Base-by-base conservation (phyloP, 2,888 invertebrate species). In the Tinea trinotella region DNA sequence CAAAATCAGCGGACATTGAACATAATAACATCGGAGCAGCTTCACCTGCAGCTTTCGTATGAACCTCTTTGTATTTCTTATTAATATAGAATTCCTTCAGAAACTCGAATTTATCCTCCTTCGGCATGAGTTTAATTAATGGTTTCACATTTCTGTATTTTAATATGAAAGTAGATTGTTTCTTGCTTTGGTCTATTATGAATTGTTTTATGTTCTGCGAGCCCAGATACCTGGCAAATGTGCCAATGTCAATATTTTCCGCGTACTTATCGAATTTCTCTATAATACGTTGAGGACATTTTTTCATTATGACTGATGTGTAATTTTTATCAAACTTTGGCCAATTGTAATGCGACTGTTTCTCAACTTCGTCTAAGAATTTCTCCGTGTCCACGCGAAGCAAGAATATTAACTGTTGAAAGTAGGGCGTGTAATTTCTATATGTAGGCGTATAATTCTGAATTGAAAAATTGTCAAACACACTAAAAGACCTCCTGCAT, bases 221-320 rank as follows among this genome's bases (percentile, higher is more conserved):
- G 56, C 70, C 68, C 5, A 80, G 56, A 60, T 64, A 65, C 62
- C 67, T 72, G 3, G 64, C 68, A 60, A 82, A 76, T 1, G 74
- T 77, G 3, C 64, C 63, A 5, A 74, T 54, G 55, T 82, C 58
- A 48, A 81, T 60, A 9, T 20, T 56, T 1, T 54, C 6, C 1
- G 60, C 54, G 57, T 70, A 80, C 55, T 61, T 63, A 36, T 70
- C 63, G 57, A 78, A 72, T 19, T 73, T 66, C 20, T 49, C 22
- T 1, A 36, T n/a, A 36, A 81, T 64, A 56, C 66, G 66, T 9
- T 71, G 58, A 2, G 68, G 67, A 55, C 62, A 65, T 35, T 58
- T 63, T 53, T 66, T 67, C 75, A 80, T 72, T 0, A 79, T 56
- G 5, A 65, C 40, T 17, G 65, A 59, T 1, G 77, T 79, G n/a